phyloP scores from a whole-genome alignment of 2,113 vertebrate species.

The Merops nubicus region DNA sequence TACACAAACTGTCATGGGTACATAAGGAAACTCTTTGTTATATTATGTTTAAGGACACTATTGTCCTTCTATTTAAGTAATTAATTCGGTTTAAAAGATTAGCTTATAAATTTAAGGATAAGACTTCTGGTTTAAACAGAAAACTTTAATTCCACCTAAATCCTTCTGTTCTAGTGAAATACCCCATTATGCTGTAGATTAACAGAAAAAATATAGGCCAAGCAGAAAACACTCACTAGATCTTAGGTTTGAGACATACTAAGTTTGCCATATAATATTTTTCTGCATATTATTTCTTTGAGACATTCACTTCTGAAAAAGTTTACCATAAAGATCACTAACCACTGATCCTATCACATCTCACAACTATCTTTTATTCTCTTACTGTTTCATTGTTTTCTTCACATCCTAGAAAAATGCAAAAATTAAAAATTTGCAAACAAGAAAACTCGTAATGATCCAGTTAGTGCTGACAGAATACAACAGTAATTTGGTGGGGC shows the following conservation, averaged over 20 bases:
- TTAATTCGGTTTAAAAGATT: background rate
- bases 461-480: background rate
- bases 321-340: background rate
- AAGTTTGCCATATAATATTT: background rate
- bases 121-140: background rate
- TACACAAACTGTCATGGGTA: background rate
- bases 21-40: background rate
- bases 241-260: background rate
- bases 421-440: background rate
- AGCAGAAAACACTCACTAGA: background rate
- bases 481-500: background rate
- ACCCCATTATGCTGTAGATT: background rate
- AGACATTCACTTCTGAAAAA: background rate
- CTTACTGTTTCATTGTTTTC: background rate
- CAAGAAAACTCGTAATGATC: background rate
- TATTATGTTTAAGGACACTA: background rate
- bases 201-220: background rate
- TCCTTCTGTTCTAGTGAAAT: background rate
- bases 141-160: conserved; percentile 10
- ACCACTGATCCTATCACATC: background rate
- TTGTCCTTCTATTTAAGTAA: background rate
- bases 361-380: background rate
- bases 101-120: background rate
- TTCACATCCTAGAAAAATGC: background rate
- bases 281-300: background rate